phyloP scores from a whole-genome alignment of 2,888 invertebrate species.

The Ischnus inquisitorius region DNA sequence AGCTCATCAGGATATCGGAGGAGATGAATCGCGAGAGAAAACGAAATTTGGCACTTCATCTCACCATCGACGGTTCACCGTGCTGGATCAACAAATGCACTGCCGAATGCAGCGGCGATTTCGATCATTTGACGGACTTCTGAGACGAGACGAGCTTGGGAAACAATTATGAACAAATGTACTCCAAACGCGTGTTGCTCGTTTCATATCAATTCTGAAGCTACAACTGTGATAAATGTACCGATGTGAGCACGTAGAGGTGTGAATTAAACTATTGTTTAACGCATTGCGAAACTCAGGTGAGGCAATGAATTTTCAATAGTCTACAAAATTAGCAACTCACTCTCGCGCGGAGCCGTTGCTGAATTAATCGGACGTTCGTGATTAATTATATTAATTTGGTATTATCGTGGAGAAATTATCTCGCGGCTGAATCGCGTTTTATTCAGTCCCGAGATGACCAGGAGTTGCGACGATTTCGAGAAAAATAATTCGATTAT shows the following conservation, averaged over 20 bases:
- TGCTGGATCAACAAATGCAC: slow-evolving; percentile 70
- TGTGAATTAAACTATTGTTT: slow-evolving; percentile 37
- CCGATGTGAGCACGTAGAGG: slow-evolving; percentile 2
- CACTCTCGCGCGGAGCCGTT: slow-evolving; percentile 15
- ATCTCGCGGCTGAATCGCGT: neutral
- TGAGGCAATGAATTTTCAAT: slow-evolving; percentile 7
- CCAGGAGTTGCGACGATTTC: neutral
- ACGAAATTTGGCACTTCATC: slow-evolving; percentile 76
- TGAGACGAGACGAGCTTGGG: slow-evolving; percentile 8
- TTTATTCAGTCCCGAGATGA: neutral
- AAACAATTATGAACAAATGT: slow-evolving; percentile 39
- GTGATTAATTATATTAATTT: slow-evolving; percentile 34
- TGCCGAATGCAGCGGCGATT: slow-evolving; percentile 68
- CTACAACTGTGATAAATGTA: neutral
- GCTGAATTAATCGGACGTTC: slow-evolving; percentile 27
- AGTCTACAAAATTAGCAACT: slow-evolving; percentile 13
- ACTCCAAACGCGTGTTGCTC: neutral
- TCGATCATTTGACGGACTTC: slow-evolving; percentile 32
- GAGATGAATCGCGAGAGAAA: slow-evolving; percentile 79
- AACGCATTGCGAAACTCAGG: slow-evolving; percentile 20
- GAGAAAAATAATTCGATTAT: neutral
- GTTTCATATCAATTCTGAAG: neutral
- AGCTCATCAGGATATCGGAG: slow-evolving; percentile 76
- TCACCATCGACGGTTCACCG: slow-evolving; percentile 71
- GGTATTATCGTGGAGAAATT: slow-evolving; percentile 41